Evolutionary conservation across 2,113 vertebrate genomes (phyloP).

Genomic region (Otocyon megalotis): DNA sequence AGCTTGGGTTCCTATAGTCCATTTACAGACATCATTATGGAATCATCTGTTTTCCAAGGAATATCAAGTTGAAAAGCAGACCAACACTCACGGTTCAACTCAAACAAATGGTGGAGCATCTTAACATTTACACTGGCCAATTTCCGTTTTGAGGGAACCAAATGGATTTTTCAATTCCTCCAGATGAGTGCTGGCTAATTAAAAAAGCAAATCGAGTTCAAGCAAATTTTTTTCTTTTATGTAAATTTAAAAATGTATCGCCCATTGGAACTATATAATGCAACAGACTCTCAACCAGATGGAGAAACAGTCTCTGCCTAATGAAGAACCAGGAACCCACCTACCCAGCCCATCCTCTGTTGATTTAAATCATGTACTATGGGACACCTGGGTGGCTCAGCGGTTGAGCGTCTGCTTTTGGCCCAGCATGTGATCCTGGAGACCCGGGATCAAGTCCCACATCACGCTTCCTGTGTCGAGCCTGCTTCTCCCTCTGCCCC

Average conservation of each 20-base stretch:
- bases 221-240: slow-evolving; percentile 17
- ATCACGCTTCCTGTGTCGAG: too few species aligned
- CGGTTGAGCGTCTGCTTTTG: too few species aligned
- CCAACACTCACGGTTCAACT: too few species aligned
- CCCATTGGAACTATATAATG: background rate
- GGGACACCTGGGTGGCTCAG: background rate
- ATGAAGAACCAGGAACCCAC: slow-evolving; percentile 37
- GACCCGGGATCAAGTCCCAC: too few species aligned
- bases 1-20: background rate
- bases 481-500: too few species aligned
- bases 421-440: too few species aligned
- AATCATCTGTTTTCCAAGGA: background rate
- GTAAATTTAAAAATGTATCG: background rate
- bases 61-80: background rate
- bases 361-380: background rate
- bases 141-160: background rate
- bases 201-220: background rate
- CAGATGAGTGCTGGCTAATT: background rate
- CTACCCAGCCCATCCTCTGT: background rate
- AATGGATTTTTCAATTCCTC: slow-evolving; percentile 24
- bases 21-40: background rate
- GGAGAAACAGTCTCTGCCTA: slow-evolving; percentile 53
- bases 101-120: background rate
- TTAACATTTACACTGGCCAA: background rate
- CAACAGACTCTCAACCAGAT: slow-evolving; percentile 61